phyloP scores from a whole-genome alignment of 1,140 invertebrate species.

The Ips typographus region DNA sequence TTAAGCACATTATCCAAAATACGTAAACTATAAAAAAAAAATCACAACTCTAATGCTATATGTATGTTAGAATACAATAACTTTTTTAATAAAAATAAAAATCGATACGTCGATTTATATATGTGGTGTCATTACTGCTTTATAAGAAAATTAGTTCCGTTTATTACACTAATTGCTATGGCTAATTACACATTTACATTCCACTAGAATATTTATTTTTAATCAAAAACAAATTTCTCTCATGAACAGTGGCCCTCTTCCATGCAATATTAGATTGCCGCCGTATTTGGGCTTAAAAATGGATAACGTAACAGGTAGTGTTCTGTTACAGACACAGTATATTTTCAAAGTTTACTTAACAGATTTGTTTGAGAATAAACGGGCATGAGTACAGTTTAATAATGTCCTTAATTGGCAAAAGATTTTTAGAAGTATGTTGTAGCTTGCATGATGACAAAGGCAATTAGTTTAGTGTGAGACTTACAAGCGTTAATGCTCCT shows the following conservation, averaged over 20 bases:
- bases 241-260: conserved; percentile 18
- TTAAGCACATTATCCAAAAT: too few species aligned
- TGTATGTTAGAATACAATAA: too few species aligned
- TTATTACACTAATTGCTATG: conserved; percentile 21
- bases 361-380: background rate
- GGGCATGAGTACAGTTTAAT: conserved; percentile 17
- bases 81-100: too few species aligned
- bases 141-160: conserved; percentile 3
- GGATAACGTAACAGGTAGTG: conserved; percentile 16
- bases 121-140: too few species aligned
- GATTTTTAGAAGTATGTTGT: background rate
- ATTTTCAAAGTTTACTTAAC: conserved; percentile 11
- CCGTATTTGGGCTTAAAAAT: conserved; percentile 9
- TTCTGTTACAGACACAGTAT: conserved; percentile 13
- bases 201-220: conserved; percentile 18
- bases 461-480: background rate
- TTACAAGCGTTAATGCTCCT: too few species aligned
- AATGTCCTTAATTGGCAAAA: conserved; percentile 1
- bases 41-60: too few species aligned
- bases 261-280: conserved; percentile 11
- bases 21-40: too few species aligned
- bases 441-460: background rate
- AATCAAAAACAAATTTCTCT: conserved; percentile 29
- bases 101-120: too few species aligned
- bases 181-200: conserved; percentile 13